Conservation (phyloP, 2,797 vertebrate genomes). For the Clangula hyemalis region DNA sequence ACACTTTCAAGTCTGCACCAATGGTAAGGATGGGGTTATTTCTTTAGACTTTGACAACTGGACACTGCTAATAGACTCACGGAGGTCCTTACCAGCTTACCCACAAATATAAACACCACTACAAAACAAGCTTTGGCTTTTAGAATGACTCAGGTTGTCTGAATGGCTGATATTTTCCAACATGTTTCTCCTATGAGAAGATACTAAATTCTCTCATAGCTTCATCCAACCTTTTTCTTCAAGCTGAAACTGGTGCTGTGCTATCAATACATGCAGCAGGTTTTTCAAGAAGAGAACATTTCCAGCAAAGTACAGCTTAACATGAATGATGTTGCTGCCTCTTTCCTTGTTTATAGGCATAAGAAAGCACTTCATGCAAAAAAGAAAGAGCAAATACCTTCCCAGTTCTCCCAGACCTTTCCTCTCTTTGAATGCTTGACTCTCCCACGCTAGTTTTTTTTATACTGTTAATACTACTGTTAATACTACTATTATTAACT, state of each 20-base stretch:
- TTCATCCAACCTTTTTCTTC: background rate
- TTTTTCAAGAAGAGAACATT: background rate
- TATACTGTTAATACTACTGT: no score
- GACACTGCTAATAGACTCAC: background rate
- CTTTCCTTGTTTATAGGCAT: background rate
- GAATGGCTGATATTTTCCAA: constrained; percentile 5
- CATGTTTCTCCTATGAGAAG: background rate
- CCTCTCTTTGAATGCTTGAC: background rate
- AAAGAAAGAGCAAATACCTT: background rate
- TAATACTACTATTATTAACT: no score
- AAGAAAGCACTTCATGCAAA: background rate
- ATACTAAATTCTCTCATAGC: background rate
- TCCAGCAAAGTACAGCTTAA: background rate
- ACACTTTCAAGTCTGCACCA: background rate
- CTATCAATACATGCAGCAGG: background rate
- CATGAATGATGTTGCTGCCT: background rate
- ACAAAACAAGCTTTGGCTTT: background rate
- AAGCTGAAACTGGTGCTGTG: background rate
- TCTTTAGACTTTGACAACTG: background rate
- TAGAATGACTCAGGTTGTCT: background rate
- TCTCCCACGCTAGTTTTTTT: background rate
- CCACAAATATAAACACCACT: background rate
- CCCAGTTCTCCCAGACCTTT: background rate
- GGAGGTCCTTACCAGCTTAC: background rate
- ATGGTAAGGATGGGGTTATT: background rate